Evolutionary conservation across 2,113 vertebrate species (phyloP).

Genomic region (Bubo blakistoni): DNA sequence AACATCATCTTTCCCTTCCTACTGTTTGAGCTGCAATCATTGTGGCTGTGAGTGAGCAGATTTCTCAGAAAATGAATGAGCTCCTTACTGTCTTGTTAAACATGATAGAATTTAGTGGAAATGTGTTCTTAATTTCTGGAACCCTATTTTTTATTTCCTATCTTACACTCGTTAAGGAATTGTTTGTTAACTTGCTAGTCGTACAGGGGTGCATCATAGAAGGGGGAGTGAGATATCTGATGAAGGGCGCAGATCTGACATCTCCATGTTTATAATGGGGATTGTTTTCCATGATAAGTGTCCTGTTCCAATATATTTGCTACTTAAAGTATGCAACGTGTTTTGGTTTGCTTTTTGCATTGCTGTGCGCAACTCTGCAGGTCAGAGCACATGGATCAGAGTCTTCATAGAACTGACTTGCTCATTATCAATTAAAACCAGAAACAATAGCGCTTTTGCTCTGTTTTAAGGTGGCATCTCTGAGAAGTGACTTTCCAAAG

Average conservation of each 20-base stretch:
- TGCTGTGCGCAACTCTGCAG: fast-evolving
- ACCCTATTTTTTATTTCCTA: background rate
- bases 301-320: background rate
- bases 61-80: background rate
- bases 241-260: background rate
- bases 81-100: background rate
- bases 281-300: background rate
- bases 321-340: background rate
- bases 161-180: background rate
- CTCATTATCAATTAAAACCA: background rate
- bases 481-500: background rate
- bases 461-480: background rate
- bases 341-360: background rate
- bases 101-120: background rate
- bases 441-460: background rate
- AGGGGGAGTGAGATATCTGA: background rate
- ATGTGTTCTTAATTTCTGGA: background rate
- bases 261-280: background rate
- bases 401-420: background rate
- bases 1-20: background rate
- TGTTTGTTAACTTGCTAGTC: background rate
- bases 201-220: background rate
- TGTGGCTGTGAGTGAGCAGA: background rate
- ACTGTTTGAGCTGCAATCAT: background rate
- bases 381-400: background rate